Evolutionary conservation across 2,888 invertebrate genomes (phyloP).

Genomic region (Vannuccia rotundouncinata): DNA sequence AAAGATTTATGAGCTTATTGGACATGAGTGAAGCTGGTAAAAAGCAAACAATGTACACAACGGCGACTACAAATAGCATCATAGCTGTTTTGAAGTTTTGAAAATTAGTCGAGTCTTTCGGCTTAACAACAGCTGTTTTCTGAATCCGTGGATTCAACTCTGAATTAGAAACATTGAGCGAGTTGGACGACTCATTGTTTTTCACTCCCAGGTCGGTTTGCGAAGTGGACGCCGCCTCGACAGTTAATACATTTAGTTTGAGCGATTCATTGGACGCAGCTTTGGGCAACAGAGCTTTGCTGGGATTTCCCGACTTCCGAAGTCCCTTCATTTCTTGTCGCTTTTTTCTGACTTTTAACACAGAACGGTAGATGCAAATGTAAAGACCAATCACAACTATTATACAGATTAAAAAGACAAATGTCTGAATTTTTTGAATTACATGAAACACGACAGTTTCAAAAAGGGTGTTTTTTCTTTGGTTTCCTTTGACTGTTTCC

Average conservation of each 20-base stretch:
- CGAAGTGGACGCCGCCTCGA: not conserved
- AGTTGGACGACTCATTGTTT: not conserved
- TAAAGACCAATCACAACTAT: constrained; percentile 25
- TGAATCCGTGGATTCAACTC: no score
- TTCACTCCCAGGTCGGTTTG: not conserved
- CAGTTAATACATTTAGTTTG: no score
- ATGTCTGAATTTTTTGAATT: constrained; percentile 29
- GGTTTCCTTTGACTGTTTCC: not conserved
- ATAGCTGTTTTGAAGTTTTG: constrained; percentile 53
- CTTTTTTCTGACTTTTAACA: constrained; percentile 29
- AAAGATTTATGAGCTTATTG: constrained; percentile 44
- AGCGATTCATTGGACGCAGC: not conserved
- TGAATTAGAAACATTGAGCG: not conserved
- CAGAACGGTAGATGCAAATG: constrained; percentile 31
- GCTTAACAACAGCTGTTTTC: not conserved
- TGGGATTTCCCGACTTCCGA: not conserved
- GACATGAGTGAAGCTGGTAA: constrained; percentile 52
- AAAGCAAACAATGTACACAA: constrained; percentile 52
- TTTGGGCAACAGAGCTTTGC: not conserved
- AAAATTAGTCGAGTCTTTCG: constrained; percentile 42
- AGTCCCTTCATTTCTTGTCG: constrained; percentile 13
- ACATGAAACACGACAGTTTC: constrained; percentile 3
- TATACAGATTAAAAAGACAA: constrained; percentile 21
- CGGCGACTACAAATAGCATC: constrained; percentile 54
- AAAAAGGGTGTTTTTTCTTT: not conserved